Base-by-base conservation (phyloP, 2,113 vertebrate species). In the Salvelinus namaycush region DNA sequence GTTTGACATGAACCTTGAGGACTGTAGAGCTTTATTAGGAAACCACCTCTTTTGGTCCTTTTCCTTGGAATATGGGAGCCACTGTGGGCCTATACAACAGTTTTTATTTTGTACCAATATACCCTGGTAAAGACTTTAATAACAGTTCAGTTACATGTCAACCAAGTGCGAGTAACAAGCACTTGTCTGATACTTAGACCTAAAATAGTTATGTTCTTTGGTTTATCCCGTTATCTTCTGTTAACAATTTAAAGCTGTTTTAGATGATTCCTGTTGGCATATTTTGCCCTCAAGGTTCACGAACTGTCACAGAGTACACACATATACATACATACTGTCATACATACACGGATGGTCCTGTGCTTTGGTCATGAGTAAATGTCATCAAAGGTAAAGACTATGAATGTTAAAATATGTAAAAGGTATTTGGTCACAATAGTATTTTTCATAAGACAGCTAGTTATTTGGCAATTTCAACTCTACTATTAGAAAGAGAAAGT, bases 381-480 rank as follows among this genome's bases (percentile, higher is more conserved):
- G 60, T 68, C 78, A 73, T 76, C 9, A 74, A 62, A 62, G 64
- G 68, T 68, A 76, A 74, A 80, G 16, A 80, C 51, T 54, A 18
- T 18, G 20, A 68, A 75, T 77, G 68, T 77, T 72, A 80, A 83
- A 87, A 75, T 44, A 44, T 76, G 27, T 71, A 34, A n/a, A 44
- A 83, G 83, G 76, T 81, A 86, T 89, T 91, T 90, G 86, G 90
- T 91, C 82, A 75, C 70, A 72, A 29, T 80, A 79, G 39, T 85
- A 70, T 72, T 71, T 76, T 59, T 82, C 27, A 13, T 74, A 88
- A 68, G 81, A 74, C 74, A 68, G 71, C 76, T 70, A 81, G 66
- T 60, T 88, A 88, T 90, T 88, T 90, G 88, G 88, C 82, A 88
- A 88, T 57, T 81, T 87, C 74, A 83, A 86, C 86, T 92, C 87